phyloP scores from a whole-genome alignment of 2,797 vertebrate genomes.

The Pipistrellus nathusii region DNA sequence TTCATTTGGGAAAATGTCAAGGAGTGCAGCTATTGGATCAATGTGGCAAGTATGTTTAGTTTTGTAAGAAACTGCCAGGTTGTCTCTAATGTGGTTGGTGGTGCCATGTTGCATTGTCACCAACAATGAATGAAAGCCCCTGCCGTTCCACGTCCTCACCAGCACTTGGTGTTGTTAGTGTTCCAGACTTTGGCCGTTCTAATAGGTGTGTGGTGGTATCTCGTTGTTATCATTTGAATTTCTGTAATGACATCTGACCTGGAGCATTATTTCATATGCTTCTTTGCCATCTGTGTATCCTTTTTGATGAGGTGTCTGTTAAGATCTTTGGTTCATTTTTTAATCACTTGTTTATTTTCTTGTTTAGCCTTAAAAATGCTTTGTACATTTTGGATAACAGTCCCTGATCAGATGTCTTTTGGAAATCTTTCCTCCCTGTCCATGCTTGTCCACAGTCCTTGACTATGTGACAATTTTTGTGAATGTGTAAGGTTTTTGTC shows the following conservation, averaged over 20 bases:
- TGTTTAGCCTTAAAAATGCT: neutral
- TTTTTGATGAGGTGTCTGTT: neutral
- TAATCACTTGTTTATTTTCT: neutral
- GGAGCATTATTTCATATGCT: neutral
- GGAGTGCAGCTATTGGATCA: neutral
- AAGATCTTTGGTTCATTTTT: neutral
- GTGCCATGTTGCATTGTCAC: neutral
- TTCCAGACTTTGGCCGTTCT: neutral
- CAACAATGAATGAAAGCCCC: neutral
- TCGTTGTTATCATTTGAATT: neutral
- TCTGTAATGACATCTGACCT: neutral
- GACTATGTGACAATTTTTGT: neutral
- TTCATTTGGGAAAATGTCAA: neutral
- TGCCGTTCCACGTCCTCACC: neutral
- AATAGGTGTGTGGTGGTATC: neutral
- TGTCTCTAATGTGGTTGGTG: neutral
- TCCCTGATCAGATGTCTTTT: neutral
- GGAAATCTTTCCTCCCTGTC: neutral
- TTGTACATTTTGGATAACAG: neutral
- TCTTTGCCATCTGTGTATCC: neutral
- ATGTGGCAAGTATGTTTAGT: neutral
- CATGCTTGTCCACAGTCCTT: neutral
- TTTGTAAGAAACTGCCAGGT: neutral
- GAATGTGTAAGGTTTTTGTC: neutral
- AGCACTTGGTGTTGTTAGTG: neutral